Conservation (phyloP, 1,140 invertebrate genomes). For the Colletes latitarsis region DNA sequence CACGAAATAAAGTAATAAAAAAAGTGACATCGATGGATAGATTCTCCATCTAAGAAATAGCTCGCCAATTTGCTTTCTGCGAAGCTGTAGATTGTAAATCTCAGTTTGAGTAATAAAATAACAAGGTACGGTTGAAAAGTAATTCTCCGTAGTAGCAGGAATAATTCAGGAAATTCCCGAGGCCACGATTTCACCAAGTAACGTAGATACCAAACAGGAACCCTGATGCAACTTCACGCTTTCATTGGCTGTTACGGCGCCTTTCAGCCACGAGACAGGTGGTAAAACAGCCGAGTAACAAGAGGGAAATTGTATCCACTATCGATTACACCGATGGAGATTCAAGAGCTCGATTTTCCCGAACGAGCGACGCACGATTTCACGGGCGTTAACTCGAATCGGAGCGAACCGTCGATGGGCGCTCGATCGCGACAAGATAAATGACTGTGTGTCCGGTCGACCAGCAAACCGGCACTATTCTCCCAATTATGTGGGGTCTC, state of each 20-base stretch:
- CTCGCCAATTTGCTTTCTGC: too few species aligned
- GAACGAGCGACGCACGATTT: conserved; percentile 68
- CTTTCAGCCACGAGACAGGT: conserved; percentile 38
- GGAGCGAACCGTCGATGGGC: conserved; percentile 68
- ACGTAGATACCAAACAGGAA: too few species aligned
- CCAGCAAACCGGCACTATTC: conserved; percentile 74
- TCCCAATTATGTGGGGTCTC: conserved; percentile 74
- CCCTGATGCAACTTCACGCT: neutral
- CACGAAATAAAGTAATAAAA: too few species aligned
- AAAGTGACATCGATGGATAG: too few species aligned
- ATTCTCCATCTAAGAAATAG: too few species aligned
- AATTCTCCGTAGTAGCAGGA: too few species aligned
- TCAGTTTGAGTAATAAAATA: too few species aligned
- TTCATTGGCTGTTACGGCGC: conserved; percentile 4
- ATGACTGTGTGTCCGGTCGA: conserved; percentile 70
- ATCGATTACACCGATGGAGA: conserved; percentile 30
- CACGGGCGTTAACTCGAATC: conserved; percentile 68
- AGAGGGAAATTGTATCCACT: conserved; percentile 49
- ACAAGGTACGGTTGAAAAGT: too few species aligned
- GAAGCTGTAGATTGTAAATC: too few species aligned
- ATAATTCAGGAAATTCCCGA: too few species aligned
- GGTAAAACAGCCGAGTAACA: conserved; percentile 44
- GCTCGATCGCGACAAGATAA: conserved; percentile 73
- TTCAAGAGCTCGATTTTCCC: conserved; percentile 62
- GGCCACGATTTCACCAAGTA: too few species aligned